Conservation (phyloP, 2,113 vertebrate species). For the Tenrec ecaudatus region DNA sequence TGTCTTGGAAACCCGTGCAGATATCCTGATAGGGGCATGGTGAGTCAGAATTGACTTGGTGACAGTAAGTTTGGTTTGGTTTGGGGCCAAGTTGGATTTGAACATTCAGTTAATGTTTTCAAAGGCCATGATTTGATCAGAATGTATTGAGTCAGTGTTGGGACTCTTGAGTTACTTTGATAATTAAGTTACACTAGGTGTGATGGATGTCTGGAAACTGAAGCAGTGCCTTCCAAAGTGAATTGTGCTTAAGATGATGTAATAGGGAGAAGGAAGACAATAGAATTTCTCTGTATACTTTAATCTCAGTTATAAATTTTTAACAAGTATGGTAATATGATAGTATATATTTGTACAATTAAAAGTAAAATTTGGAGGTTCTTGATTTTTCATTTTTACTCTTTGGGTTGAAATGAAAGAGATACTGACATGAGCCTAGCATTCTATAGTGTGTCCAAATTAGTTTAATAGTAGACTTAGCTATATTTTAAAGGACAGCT, state of each 20-base stretch:
- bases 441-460: not conserved
- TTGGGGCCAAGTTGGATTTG: not conserved
- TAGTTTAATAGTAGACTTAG: not conserved
- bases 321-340: not conserved
- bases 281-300: not conserved
- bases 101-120: not conserved
- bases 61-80: no score
- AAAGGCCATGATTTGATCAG: not conserved
- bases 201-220: not conserved
- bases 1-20: no score
- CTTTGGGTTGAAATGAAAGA: conserved; percentile 28
- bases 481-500: not conserved
- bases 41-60: no score
- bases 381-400: not conserved
- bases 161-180: conserved; percentile 4
- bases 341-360: not conserved
- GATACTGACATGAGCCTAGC: not conserved
- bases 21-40: no score
- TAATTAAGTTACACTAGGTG: not conserved
- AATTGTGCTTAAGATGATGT: not conserved
- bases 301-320: not conserved
- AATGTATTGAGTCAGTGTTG: not conserved
- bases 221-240: not conserved
- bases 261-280: not conserved
- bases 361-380: not conserved